These are phyloP conservation scores for Lepus europaeus DNA, from an alignment of 2,113 vertebrate genomes.

Conservation along the genomic window DNA sequence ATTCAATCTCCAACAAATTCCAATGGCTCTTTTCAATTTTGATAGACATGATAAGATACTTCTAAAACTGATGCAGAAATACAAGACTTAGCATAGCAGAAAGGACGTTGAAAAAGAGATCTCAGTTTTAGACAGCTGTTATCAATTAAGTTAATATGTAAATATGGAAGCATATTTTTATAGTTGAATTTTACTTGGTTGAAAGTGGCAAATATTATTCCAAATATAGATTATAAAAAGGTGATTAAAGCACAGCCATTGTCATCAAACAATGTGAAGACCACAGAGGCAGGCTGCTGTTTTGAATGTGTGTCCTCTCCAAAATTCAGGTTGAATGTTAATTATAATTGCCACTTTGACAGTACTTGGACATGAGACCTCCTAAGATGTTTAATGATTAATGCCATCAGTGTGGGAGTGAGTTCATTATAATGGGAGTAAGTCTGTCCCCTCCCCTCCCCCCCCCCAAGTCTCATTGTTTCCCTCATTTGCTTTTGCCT, in stretches of 20 bases:
- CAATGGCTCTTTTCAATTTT: neutral
- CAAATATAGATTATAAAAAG: neutral
- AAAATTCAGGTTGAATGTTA: too few species aligned
- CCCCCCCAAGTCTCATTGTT: neutral
- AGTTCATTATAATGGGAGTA: neutral
- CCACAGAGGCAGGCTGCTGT: neutral
- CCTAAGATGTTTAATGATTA: too few species aligned
- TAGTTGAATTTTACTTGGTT: neutral
- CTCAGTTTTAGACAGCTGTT: neutral
- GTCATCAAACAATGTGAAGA: neutral
- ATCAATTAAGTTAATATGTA: neutral
- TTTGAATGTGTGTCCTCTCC: neutral
- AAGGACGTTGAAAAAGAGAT: neutral
- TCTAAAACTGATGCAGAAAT: conserved; percentile 19
- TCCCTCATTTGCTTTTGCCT: neutral
- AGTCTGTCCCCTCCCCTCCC: too few species aligned
- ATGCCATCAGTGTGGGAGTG: neutral
- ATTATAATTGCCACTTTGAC: too few species aligned
- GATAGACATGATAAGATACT: neutral
- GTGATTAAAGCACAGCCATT: neutral
- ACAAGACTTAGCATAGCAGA: neutral
- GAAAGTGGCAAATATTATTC: neutral
- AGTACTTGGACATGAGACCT: too few species aligned
- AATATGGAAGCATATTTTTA: neutral
- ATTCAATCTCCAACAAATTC: neutral